Percentiles rank a stretch among this genome's conserved stretches.
Evolutionary conservation across 2,888 invertebrate genomes (phyloP).

Genomic region (Ormyrus labotus): DNA sequence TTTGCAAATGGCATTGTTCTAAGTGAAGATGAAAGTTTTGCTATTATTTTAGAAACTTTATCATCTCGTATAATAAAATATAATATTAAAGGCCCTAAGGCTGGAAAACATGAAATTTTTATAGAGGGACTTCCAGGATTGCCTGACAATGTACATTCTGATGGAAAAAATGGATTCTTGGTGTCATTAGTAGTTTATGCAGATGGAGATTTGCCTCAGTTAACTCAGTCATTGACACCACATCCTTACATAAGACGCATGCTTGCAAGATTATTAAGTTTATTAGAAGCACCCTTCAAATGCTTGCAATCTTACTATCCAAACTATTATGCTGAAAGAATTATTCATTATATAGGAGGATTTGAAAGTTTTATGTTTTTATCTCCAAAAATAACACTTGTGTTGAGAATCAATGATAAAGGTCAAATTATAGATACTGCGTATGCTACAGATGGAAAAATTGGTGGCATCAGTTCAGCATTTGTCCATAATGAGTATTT

Average conservation of each 20-base stretch:
- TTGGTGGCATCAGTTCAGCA: slow-evolving; percentile 81
- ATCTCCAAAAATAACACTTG: slow-evolving; percentile 65
- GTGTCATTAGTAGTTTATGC: slow-evolving; percentile 79
- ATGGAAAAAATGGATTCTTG: slow-evolving; percentile 83
- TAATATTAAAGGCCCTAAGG: slow-evolving; percentile 87
- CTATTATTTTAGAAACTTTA: slow-evolving; percentile 87
- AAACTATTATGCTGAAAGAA: slow-evolving; percentile 80
- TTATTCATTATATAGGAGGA: slow-evolving; percentile 77
- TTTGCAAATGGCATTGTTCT: slow-evolving; percentile 94
- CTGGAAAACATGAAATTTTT: slow-evolving; percentile 88
- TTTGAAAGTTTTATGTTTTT: slow-evolving; percentile 60
- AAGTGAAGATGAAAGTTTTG: slow-evolving; percentile 87
- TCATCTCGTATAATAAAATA: slow-evolving; percentile 84
- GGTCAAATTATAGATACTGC: slow-evolving; percentile 85
- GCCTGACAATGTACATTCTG: slow-evolving; percentile 80
- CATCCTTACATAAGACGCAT: slow-evolving; percentile 83
- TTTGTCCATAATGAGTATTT: slow-evolving; percentile 81
- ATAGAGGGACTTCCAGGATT: slow-evolving; percentile 87
- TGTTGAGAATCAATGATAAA: slow-evolving; percentile 81
- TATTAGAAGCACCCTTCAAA: slow-evolving; percentile 82
- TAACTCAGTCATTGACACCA: slow-evolving; percentile 78
- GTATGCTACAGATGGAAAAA: slow-evolving; percentile 80
- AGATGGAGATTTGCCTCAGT: slow-evolving; percentile 79
- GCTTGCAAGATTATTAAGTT: slow-evolving; percentile 78
- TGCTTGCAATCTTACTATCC: slow-evolving; percentile 82